A percentile compares a stretch with the other conserved stretches of the same genome.
Evolutionary conservation across 2,797 vertebrate genomes (phyloP).

Genomic region (Diglossa cyanea): DNA sequence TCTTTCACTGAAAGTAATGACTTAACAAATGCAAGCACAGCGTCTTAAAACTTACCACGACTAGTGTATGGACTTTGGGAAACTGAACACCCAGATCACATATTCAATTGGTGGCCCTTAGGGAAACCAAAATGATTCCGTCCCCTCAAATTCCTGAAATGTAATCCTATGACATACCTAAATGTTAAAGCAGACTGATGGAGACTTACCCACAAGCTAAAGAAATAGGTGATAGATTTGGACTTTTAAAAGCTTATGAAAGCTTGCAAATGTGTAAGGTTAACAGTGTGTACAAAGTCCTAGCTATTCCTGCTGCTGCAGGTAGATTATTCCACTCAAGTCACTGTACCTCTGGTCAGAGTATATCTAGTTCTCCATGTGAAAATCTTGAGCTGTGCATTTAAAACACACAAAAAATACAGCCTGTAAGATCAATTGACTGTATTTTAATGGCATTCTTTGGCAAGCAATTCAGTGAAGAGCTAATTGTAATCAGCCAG

Average conservation of each 20-base stretch:
- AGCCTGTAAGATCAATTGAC: conserved; percentile 1
- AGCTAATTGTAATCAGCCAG: conserved; percentile 37
- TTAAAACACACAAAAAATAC: neutral
- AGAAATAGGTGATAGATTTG: neutral
- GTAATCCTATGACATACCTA: neutral
- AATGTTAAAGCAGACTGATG: neutral
- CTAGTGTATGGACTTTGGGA: neutral
- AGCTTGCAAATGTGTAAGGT: neutral
- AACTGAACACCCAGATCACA: neutral
- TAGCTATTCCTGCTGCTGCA: neutral
- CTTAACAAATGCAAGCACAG: neutral
- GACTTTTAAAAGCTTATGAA: neutral
- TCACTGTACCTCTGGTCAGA: neutral
- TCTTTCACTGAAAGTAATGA: neutral
- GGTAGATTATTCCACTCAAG: neutral
- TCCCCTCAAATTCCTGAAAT: neutral
- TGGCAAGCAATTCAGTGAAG: conserved; percentile 18
- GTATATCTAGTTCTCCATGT: neutral
- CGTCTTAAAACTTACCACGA: neutral
- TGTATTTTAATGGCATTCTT: neutral
- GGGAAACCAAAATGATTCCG: neutral
- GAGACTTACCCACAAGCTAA: neutral
- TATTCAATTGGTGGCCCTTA: neutral
- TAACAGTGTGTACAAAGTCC: neutral
- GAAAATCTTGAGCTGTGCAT: neutral